Evolutionary conservation across 2,888 invertebrate species (phyloP).

Genomic region (Spilarctia lutea): DNA sequence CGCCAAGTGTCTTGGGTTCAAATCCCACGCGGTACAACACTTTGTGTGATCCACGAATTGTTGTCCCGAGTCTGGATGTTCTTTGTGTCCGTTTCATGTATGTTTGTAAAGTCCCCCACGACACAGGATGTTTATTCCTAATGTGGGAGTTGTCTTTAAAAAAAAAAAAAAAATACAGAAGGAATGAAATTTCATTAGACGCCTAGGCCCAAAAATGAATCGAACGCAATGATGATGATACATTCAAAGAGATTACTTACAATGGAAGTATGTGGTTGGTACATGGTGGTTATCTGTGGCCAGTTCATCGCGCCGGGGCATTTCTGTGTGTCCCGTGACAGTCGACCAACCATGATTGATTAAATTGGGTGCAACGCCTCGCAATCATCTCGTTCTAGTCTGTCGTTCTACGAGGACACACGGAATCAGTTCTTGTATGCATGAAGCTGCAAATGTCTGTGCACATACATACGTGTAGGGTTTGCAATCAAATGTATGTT

Average conservation of each 20-base stretch:
- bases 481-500: background rate
- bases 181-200: background rate
- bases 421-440: conserved; percentile 3
- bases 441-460: conserved; percentile 2
- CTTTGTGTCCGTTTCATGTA: too few species aligned
- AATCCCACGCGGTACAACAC: too few species aligned
- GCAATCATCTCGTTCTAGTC: conserved; percentile 13
- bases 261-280: background rate
- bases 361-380: conserved; percentile 13
- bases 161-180: too few species aligned
- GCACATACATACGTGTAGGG: background rate
- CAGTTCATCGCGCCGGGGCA: background rate
- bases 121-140: too few species aligned
- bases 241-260: background rate
- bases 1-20: too few species aligned
- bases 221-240: background rate
- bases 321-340: conserved; percentile 17
- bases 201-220: background rate
- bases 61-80: too few species aligned
- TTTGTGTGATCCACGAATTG: too few species aligned
- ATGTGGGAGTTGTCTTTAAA: too few species aligned
- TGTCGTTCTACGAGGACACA: conserved; percentile 4
- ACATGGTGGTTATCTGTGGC: background rate
- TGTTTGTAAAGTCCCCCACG: too few species aligned
- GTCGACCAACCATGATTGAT: conserved; percentile 34